Evolutionary conservation across 2,888 invertebrate genomes (phyloP), one percentile per base, ranked within the genome.

Genomic region (Syrphus vitripennis): DNA sequence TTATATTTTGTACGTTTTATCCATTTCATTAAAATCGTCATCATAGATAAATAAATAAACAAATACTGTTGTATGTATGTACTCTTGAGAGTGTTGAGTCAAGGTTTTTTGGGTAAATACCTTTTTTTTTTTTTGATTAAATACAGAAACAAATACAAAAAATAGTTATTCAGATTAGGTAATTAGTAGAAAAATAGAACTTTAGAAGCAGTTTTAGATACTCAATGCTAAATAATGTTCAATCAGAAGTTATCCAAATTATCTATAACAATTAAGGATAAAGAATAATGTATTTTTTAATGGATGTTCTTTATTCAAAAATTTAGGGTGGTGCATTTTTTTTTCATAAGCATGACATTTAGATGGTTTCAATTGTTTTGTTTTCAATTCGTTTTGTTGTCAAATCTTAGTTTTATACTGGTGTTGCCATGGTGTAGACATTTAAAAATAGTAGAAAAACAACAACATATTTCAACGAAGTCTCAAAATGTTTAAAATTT

Each of bases 81-180:
- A 42, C 3, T 16, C 53, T 59, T 57, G 79, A 69, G 74, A 79
- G 74, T 57, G 70, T 65, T 31, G 31, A 75, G 70, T 79, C 83
- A 83, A 83, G 79, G 83, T 79, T 83, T 74, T 65, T 81, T 61
- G 19, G 55, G 37, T 40, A 45, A 78, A 55, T 81, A 59, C 57
- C 53, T 67, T 57, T n/a, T n/a, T n/a, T n/a, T n/a, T n/a, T n/a
- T n/a, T 61, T 67, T 31, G 4, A 45, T 63, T 16, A 50, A 26
- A 55, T 16, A n/a, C n/a, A 31, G 16, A n/a, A 71, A 63, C 26
- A 55, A 6, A 67, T 12, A 45, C 9, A 57, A 57, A 21, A 48
- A 31, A 21, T 19, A 34, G 10, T 34, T 26, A 37, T 34, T 59
- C 5, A 21, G 37, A 59, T 59, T 59, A 59, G 59, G 34, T 59